Conservation (phyloP, 30 jellyfish, hydroid and myxozoan species). For the Pelagia noctiluca region DNA sequence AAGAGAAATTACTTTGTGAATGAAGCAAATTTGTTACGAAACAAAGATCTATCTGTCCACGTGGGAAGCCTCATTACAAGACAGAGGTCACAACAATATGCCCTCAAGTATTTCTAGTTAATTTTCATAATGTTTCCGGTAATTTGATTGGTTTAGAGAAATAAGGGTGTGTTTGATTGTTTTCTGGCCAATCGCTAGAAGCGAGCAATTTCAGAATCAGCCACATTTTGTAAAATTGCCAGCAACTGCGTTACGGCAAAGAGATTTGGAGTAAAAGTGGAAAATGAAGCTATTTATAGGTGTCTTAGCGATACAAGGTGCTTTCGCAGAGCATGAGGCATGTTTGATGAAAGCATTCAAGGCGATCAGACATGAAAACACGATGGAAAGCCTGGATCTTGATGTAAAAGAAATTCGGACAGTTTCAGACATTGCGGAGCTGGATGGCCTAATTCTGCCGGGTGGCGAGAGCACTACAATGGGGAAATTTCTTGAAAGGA, state of each 20-base stretch:
- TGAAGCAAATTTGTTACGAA: too few species aligned
- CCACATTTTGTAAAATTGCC: too few species aligned
- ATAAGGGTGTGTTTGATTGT: too few species aligned
- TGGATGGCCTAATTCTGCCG: conserved; percentile 86
- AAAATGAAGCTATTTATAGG: conserved; percentile 70
- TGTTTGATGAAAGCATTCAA: conserved; percentile 52
- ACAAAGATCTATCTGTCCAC: not conserved
- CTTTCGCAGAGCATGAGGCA: conserved; percentile 83
- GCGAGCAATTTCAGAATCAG: too few species aligned
- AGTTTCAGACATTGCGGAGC: conserved; percentile 54
- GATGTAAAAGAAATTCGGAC: conserved; percentile 60
- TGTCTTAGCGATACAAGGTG: conserved; percentile 95
- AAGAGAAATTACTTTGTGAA: too few species aligned
- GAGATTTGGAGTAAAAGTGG: not conserved
- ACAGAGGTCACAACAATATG: too few species aligned
- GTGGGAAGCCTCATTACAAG: not conserved
- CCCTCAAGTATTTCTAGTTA: too few species aligned
- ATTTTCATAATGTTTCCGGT: too few species aligned
- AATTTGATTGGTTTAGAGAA: too few species aligned
- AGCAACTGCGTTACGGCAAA: too few species aligned
- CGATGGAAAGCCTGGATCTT: not conserved
- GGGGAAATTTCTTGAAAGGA: conserved; percentile 55
- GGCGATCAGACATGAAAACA: not conserved
- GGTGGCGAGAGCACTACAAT: conserved; percentile 99
- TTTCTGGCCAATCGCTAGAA: too few species aligned